A percentile compares a stretch with the other conserved stretches of the same genome.
phyloP scores from a whole-genome alignment of 2,888 invertebrate species.

The Pachliopta kotzebuea region DNA sequence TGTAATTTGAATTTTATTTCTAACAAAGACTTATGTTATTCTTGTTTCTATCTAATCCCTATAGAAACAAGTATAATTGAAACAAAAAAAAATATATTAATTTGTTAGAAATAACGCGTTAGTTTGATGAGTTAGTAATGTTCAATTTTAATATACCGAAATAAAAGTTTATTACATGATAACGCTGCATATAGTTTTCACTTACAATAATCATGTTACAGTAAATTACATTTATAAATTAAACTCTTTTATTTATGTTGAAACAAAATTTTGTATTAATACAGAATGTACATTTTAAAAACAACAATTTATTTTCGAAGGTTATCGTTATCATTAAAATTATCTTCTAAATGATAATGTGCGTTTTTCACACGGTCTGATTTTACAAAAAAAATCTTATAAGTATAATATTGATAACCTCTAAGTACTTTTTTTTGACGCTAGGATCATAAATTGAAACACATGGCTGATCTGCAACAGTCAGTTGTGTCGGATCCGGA shows the following conservation, averaged over 20 bases:
- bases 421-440: not conserved
- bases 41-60: too few relatives aligned
- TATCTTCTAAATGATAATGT: too few relatives aligned
- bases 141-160: not conserved
- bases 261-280: too few relatives aligned
- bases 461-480: conserved; percentile 99
- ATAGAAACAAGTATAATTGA: too few relatives aligned
- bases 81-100: not conserved
- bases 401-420: not conserved
- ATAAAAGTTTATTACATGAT: not conserved
- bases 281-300: not conserved
- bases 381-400: too few relatives aligned
- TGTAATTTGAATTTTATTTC: not conserved
- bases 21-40: too few relatives aligned
- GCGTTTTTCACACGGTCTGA: too few relatives aligned
- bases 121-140: not conserved
- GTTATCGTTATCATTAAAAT: too few relatives aligned
- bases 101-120: too few relatives aligned
- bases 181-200: not conserved
- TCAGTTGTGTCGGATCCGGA: conserved; percentile 97
- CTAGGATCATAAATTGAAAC: conserved; percentile 97
- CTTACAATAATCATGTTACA: not conserved
- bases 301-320: not conserved
- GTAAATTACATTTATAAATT: too few relatives aligned
- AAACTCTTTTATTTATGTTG: too few relatives aligned